These are phyloP conservation scores for Sterrhoptilus dennistouni DNA, from an alignment of 2,113 vertebrate species.

Conservation along the genomic window DNA sequence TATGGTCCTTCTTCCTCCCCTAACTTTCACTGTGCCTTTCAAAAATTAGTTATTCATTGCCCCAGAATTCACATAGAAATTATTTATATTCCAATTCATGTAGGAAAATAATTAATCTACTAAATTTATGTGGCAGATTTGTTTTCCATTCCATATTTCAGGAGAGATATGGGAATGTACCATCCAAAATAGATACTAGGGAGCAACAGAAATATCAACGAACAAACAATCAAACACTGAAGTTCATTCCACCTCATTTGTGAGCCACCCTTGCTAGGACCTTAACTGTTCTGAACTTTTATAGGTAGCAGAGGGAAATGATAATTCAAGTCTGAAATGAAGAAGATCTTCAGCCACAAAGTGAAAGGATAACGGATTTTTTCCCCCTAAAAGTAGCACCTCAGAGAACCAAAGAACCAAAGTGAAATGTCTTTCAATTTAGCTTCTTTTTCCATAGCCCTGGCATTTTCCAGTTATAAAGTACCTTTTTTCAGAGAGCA, in stretches of 20 bases:
- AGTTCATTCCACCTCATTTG: not conserved
- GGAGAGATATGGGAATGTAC: not conserved
- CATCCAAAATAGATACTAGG: not conserved
- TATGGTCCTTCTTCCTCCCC: not conserved
- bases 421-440: not conserved
- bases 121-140: not conserved
- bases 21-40: not conserved
- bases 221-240: not conserved
- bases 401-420: not conserved
- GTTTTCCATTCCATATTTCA: not conserved
- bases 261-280: not conserved
- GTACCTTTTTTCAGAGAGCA: not conserved
- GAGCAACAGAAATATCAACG: not conserved
- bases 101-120: not conserved
- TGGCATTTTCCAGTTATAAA: not conserved
- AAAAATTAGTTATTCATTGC: not conserved
- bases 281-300: not conserved
- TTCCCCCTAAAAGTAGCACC: accelerated
- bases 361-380: not conserved
- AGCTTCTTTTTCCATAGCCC: too few species aligned
- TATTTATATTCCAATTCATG: not conserved
- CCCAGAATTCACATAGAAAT: not conserved
- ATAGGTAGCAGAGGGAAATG: not conserved
- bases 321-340: not conserved
- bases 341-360: not conserved